Evolutionary conservation across 2,113 vertebrate genomes (phyloP).

Genomic region (Hippocampus guttulatus): DNA sequence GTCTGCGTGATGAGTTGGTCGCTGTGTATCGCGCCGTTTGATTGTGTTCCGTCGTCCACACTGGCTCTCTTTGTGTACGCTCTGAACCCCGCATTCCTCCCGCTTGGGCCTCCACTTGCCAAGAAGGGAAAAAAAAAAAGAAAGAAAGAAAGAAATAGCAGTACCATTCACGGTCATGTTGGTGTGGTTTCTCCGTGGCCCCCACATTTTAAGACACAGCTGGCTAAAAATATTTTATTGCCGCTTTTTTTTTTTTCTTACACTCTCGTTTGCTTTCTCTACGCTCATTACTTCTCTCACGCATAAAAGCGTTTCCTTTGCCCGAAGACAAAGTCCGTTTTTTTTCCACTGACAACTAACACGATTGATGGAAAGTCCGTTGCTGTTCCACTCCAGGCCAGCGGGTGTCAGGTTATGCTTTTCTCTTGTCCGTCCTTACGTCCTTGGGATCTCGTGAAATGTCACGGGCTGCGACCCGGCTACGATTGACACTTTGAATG

Average conservation of each 20-base stretch:
- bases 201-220: slow-evolving; percentile 41
- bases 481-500: no score
- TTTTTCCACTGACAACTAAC: not conserved
- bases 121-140: slow-evolving; percentile 29
- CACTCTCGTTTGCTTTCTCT: slow-evolving; percentile 40
- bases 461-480: no score
- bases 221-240: slow-evolving; percentile 67
- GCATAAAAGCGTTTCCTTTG: not conserved
- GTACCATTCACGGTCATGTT: slow-evolving; percentile 57
- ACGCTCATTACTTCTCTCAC: slow-evolving; percentile 2
- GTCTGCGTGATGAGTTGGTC: slow-evolving; percentile 61
- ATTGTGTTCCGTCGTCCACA: slow-evolving; percentile 66
- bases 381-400: not conserved
- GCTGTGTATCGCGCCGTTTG: slow-evolving; percentile 57
- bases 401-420: not conserved
- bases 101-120: slow-evolving; percentile 48
- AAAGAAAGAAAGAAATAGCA: slow-evolving; percentile 39
- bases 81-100: slow-evolving; percentile 51
- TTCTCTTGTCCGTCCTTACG: no score
- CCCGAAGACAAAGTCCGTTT: not conserved
- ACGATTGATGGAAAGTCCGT: not conserved
- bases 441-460: no score
- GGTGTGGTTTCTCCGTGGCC: slow-evolving; percentile 42
- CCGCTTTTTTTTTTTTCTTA: slow-evolving; percentile 50
- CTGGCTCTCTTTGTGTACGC: slow-evolving; percentile 58